Evolutionary conservation across 2,888 invertebrate species (phyloP), one percentile per base, ranked within the genome.

Genomic region (Dynastes grantii): DNA sequence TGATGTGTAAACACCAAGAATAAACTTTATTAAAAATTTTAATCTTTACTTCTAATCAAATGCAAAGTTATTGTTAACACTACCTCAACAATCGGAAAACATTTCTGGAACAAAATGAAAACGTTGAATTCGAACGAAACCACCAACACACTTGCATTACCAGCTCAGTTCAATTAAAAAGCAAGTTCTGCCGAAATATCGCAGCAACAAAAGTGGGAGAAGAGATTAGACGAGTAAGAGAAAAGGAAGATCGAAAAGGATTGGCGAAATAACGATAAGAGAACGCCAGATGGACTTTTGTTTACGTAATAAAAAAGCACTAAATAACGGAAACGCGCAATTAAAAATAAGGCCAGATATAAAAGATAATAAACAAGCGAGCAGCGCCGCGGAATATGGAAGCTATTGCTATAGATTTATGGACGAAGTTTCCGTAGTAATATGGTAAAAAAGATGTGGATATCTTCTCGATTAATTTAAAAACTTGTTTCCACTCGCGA

Each of bases 251-350:
- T 79, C 70, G 65, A 78, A 79, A 78, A 77, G 71, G 64, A 80
- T 71, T 73, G 64, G 61, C 49, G 76, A 76, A 76, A 58, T 51
- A 67, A 77, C 80, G 81, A 81, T 81, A 80, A 81, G 76, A 78
- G 75, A 78, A 76, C 68, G 65, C 51, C 76, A 81, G 81, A 82
- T 80, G 78, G 80, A 77, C 81, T 79, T 83, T 82, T 83, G 82
- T 83, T 84, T 83, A 83, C 81, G 82, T 81, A 84, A 83, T 83
- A 83, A 83, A 82, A 82, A 81, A 76, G 77, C 81, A 80, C 80
- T 84, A 84, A 84, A 84, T 84, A 84, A 83, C 83, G 83, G 83
- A 84, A 84, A 84, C 82, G 82, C 78, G 83, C 83, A 84, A 84
- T 84, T 84, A 84, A 84, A 84, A 84, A 84, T 83, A 80, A 80